These are phyloP conservation scores for Scaptomyza reducta DNA, from an alignment of 2,888 invertebrate species.

Conservation along the genomic window DNA sequence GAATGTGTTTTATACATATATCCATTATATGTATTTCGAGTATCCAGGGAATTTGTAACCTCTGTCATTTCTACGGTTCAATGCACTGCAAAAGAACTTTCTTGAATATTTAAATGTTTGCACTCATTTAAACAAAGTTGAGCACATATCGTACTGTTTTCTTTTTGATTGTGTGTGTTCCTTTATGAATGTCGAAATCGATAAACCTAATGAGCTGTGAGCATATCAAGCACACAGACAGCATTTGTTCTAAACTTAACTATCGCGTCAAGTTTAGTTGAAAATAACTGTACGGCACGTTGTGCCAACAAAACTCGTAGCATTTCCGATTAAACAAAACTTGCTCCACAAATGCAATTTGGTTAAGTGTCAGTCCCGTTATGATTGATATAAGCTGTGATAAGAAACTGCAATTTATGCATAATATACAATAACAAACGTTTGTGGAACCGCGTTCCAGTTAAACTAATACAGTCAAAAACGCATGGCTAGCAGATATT, in stretches of 20 bases:
- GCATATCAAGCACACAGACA: slow-evolving; percentile 22
- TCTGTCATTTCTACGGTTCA: slow-evolving; percentile 40
- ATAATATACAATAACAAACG: too few relatives aligned
- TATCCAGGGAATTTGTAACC: slow-evolving; percentile 9
- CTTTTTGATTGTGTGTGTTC: neutral
- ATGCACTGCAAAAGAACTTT: slow-evolving; percentile 34
- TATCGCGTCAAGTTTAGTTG: slow-evolving; percentile 19
- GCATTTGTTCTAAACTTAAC: slow-evolving; percentile 50
- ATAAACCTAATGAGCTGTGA: slow-evolving; percentile 72
- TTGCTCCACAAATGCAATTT: slow-evolving; percentile 27
- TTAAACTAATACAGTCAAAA: neutral
- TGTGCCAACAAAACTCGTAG: neutral
- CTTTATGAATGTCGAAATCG: slow-evolving; percentile 49
- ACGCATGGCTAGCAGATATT: too few relatives aligned
- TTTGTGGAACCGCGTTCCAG: too few relatives aligned
- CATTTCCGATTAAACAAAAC: slow-evolving; percentile 3
- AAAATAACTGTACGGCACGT: slow-evolving; percentile 41
- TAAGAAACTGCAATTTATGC: neutral
- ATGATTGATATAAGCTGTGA: slow-evolving; percentile 30
- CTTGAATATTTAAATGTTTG: slow-evolving; percentile 47
- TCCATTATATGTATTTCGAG: neutral
- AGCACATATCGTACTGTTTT: slow-evolving; percentile 15
- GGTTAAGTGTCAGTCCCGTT: slow-evolving; percentile 27
- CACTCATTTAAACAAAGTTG: slow-evolving; percentile 45
- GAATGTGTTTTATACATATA: neutral